Conservation (phyloP, 1,140 invertebrate genomes). For the Globodera ellingtonae region DNA sequence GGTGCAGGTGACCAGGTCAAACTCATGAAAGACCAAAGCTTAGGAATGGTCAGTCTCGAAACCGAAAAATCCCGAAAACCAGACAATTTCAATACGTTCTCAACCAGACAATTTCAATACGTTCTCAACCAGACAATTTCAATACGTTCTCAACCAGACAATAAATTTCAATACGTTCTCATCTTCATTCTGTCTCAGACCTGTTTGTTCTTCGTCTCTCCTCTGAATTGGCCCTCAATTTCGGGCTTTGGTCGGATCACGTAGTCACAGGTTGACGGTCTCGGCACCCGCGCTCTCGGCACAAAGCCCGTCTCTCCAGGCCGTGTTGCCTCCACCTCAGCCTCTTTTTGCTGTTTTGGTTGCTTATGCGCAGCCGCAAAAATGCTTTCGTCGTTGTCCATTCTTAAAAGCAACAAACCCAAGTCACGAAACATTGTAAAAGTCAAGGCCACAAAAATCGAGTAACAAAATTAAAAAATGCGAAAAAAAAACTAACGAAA, state of each 20-base stretch:
- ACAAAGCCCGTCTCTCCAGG: slow-evolving; percentile 95
- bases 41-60: too few relatives aligned
- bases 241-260: slow-evolving; percentile 85
- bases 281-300: slow-evolving; percentile 86
- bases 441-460: not conserved
- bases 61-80: too few relatives aligned
- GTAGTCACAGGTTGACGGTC: slow-evolving; percentile 90
- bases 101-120: too few relatives aligned
- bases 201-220: slow-evolving; percentile 43
- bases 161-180: too few relatives aligned
- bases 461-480: not conserved
- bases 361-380: slow-evolving; percentile 22
- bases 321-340: slow-evolving; percentile 65
- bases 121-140: too few relatives aligned
- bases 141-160: too few relatives aligned
- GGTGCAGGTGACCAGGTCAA: too few relatives aligned
- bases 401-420: slow-evolving; percentile 15
- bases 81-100: too few relatives aligned
- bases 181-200: not conserved
- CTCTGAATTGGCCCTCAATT: slow-evolving; percentile 55
- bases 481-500: slow-evolving; percentile 27
- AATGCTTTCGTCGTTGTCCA: slow-evolving; percentile 39
- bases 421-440: not conserved
- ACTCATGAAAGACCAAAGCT: too few relatives aligned
- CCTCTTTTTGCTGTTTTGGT: slow-evolving; percentile 34